phyloP scores from a whole-genome alignment of 2,113 vertebrate species.

The Pluvianellus socialis region DNA sequence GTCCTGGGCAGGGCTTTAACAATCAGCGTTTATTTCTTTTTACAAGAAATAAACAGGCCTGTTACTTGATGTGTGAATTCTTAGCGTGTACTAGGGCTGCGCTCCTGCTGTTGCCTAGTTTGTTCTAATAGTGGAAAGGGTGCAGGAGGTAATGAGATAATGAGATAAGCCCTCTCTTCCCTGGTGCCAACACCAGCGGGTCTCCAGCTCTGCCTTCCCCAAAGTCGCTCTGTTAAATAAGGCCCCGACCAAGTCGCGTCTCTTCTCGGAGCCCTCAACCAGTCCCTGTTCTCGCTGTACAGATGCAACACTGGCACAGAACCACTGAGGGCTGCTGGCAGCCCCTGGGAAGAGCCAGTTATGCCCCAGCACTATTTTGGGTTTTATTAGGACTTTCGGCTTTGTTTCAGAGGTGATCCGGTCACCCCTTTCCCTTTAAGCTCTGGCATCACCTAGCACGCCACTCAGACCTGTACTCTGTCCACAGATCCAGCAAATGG shows the following conservation, averaged over 20 bases:
- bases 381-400: neutral
- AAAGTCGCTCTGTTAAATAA: neutral
- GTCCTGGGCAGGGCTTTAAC: neutral
- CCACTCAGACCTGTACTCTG: neutral
- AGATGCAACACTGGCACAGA: neutral
- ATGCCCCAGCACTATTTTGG: neutral
- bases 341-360: neutral
- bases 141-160: neutral
- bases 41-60: neutral
- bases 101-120: neutral
- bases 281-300: neutral
- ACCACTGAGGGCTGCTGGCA: neutral
- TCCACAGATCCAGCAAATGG: conserved; percentile 92
- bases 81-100: accelerated
- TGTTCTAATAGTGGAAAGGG: neutral
- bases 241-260: neutral
- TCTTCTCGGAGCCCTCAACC: neutral
- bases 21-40: neutral
- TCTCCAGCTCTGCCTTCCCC: conserved; percentile 25
- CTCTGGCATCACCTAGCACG: neutral
- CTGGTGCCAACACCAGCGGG: conserved; percentile 15
- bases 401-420: neutral
- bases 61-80: neutral
- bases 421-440: neutral
- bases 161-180: neutral